phyloP scores from a whole-genome alignment of 2,888 invertebrate species.

The Andrena trimmerana region DNA sequence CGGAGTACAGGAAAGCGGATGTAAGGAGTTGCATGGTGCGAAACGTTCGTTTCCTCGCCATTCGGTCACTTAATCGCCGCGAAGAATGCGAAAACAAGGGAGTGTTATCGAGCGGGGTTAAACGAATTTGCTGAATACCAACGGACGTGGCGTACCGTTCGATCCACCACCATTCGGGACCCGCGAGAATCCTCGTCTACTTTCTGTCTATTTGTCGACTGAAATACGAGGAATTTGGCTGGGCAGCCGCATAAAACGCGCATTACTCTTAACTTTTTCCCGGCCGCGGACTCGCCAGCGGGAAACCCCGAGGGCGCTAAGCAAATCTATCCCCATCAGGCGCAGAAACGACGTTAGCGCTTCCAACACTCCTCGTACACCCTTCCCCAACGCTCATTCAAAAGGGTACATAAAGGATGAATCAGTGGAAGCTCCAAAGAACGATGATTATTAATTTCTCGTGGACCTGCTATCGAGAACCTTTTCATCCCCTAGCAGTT shows the following conservation, averaged over 20 bases:
- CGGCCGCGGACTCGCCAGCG: conserved; percentile 43
- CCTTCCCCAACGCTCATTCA: background rate
- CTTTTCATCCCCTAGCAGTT: background rate
- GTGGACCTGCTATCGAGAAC: conserved; percentile 22
- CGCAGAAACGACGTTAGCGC: conserved; percentile 67
- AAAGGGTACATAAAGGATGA: conserved; percentile 30
- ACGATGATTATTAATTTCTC: conserved; percentile 26
- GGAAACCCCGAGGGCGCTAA: conserved; percentile 56
- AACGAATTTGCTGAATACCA: conserved; percentile 31
- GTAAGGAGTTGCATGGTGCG: conserved; percentile 1
- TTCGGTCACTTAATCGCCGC: conserved; percentile 33
- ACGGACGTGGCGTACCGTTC: background rate
- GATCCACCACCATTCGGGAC: background rate
- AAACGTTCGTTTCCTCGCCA: conserved; percentile 27
- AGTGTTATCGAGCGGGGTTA: conserved; percentile 29
- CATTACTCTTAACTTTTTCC: conserved; percentile 74
- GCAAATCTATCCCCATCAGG: conserved; percentile 75
- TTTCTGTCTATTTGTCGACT: conserved; percentile 69
- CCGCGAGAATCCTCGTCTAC: background rate
- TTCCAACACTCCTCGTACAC: conserved; percentile 4
- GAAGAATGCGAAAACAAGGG: conserved; percentile 35
- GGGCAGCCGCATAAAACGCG: conserved; percentile 68
- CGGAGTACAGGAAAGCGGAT: background rate
- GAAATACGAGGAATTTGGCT: conserved; percentile 62
- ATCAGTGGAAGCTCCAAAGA: conserved; percentile 34